Evolutionary conservation across 2,888 invertebrate genomes (phyloP), one percentile per base, ranked within the genome.

Genomic region (Meteorus cinctellus): DNA sequence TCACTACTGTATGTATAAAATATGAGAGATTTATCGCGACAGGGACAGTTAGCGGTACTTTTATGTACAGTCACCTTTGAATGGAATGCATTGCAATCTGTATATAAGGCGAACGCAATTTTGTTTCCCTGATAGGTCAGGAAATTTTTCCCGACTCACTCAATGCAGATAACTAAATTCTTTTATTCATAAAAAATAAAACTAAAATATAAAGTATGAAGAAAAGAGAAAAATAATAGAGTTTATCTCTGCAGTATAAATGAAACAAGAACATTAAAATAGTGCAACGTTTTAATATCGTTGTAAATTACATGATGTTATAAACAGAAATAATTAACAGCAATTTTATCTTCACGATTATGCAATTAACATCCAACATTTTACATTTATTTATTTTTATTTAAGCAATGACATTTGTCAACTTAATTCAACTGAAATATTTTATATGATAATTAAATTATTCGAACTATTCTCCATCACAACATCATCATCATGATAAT

Each of bases 241-340:
- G 19, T 48, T 59, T 34, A 29, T 3, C 14, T 29, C 1, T 24
- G 59, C 29, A 59, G 2, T 10, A 34, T 29, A 27, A 48, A 48
- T 24, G 41, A 51, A 68, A 48, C 29, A n/a, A 29, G 29, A 16
- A 60, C 41, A 55, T 70, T 51, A 59, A 59, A 70, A 59, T 16
- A 70, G 16, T 68, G 16, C 29, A 68, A 59, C 59, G 3, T 31
- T 12, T 51, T 36, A 70, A 59, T 59, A 70, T 70, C 34, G 59
- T 36, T 31, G 10, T 63, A 31, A 31, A 70, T 34, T 59, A 51
- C 19, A 24, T 34, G n/a, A 60, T n/a, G 29, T 16, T 70, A 74
- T 80, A 81, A 81, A 78, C 74, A 79, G 72, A 76, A 68, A 78
- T 80, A 81, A 81, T 81, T 81, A 81, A 78, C 77, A 77, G 77